Evolutionary conservation across 1,140 invertebrate genomes (phyloP).

Genomic region (Plodia interpunctella): DNA sequence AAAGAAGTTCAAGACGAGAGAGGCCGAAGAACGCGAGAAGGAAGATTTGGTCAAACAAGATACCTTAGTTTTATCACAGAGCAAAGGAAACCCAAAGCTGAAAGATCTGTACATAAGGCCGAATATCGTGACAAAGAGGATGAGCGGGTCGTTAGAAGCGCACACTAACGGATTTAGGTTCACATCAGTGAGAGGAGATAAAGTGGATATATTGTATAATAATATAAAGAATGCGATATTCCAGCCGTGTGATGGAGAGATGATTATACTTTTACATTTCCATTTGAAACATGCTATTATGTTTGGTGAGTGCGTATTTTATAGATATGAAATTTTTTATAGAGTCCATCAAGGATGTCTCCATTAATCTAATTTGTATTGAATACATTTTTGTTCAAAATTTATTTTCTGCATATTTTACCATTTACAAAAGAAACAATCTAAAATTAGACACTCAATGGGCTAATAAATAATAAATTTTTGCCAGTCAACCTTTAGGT

Average conservation of each 20-base stretch:
- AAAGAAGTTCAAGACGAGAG: conserved; percentile 98
- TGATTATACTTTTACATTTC: conserved; percentile 99
- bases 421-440: too few species aligned
- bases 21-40: conserved; percentile 98
- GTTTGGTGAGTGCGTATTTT: conserved; percentile 84
- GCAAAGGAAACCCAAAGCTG: conserved; percentile 98
- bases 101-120: conserved; percentile 99
- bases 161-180: conserved; percentile 99
- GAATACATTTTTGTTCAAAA: too few species aligned
- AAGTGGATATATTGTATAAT: conserved; percentile 99
- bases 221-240: conserved; percentile 99
- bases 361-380: too few species aligned
- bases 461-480: too few species aligned
- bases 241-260: conserved; percentile 99
- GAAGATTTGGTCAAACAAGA: conserved; percentile 99
- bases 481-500: too few species aligned
- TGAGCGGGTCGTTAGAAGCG: conserved; percentile 96
- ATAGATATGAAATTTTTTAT: conserved; percentile 2
- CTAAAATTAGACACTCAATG: too few species aligned
- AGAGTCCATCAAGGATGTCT: too few species aligned
- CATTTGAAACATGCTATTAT: conserved; percentile 99
- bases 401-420: too few species aligned
- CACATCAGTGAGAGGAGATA: conserved; percentile 98
- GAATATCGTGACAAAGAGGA: conserved; percentile 98
- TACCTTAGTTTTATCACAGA: conserved; percentile 95